phyloP scores from a whole-genome alignment of 2,888 invertebrate species.

The Hanleya hanleyi region DNA sequence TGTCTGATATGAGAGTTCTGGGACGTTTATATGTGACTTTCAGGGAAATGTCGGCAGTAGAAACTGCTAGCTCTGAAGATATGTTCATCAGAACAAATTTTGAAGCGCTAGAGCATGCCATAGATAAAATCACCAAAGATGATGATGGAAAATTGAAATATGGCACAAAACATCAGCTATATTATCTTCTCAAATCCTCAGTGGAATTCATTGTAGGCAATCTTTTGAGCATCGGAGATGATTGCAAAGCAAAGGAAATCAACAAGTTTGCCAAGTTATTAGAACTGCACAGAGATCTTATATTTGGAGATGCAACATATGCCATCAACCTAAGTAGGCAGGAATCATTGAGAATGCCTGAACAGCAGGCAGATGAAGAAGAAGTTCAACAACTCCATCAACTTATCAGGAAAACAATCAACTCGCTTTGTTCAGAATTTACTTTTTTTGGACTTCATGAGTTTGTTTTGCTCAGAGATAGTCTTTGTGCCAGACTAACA shows the following conservation, averaged over 20 bases:
- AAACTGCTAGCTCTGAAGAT: background rate
- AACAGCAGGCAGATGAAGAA: background rate
- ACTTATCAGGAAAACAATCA: background rate
- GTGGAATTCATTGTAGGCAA: background rate
- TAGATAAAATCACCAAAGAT: background rate
- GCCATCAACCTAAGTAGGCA: background rate
- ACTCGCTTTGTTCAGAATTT: too few relatives aligned
- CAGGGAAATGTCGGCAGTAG: background rate
- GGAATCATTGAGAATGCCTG: background rate
- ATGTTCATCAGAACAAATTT: background rate
- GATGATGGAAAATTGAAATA: background rate
- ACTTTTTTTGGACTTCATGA: too few relatives aligned
- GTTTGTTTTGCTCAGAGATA: background rate
- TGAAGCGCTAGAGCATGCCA: background rate
- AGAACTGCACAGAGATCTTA: too few relatives aligned
- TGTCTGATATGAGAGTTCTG: background rate
- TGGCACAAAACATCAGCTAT: background rate
- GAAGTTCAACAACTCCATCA: background rate
- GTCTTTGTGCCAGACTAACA: constrained; percentile 12
- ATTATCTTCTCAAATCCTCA: background rate
- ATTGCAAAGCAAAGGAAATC: too few relatives aligned
- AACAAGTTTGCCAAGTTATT: too few relatives aligned
- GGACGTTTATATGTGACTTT: background rate
- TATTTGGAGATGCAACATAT: background rate
- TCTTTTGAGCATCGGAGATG: too few relatives aligned